Conservation (phyloP, 1,140 invertebrate genomes). For the Cherax destructor region DNA sequence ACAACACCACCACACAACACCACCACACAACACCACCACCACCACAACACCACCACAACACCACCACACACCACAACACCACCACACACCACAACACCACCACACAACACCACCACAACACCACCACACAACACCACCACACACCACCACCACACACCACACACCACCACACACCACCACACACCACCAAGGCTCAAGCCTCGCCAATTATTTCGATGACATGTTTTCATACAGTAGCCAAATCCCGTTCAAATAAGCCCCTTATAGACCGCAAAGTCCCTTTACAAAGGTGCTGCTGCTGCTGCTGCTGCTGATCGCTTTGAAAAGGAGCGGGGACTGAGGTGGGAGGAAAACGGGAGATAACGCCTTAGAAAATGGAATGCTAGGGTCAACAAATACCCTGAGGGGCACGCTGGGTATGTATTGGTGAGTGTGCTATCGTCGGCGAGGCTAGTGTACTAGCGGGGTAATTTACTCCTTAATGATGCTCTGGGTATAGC, state of each 20-base stretch:
- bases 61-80: no score
- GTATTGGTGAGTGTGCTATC: not conserved
- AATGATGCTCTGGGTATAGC: not conserved
- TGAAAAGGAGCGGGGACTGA: not conserved
- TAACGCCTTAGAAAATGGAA: slow-evolving; percentile 13
- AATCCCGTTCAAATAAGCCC: slow-evolving; percentile 9
- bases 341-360: slow-evolving; percentile 1
- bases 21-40: no score
- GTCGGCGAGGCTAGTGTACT: not conserved
- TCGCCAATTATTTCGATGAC: slow-evolving; percentile 12
- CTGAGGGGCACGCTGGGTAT: not conserved
- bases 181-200: not conserved
- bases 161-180: no score
- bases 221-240: not conserved
- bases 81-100: no score
- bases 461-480: not conserved
- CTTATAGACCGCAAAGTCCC: not conserved
- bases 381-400: slow-evolving; percentile 3
- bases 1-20: no score
- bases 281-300: not conserved
- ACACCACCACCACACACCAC: no score
- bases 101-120: no score
- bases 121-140: no score
- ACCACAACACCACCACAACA: no score
- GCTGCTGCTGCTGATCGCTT: not conserved